Evolutionary conservation across 1,140 invertebrate genomes (phyloP), one percentile per base, ranked within the genome.

Genomic region (Drosophila pruinosa): DNA sequence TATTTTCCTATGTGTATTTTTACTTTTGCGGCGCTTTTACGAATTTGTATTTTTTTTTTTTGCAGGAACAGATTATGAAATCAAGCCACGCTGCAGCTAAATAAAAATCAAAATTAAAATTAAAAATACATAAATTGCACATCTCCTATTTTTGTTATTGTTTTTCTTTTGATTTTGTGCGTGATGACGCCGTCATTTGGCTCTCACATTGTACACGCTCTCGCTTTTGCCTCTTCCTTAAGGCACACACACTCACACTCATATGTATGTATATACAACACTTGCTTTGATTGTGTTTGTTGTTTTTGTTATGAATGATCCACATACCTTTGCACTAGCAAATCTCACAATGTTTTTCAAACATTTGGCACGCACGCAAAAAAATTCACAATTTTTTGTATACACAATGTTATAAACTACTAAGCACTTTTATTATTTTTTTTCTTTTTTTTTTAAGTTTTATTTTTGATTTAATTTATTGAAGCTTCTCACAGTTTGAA

Each of bases 401-500:
- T 36, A 31, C 3, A 21, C 38, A 54, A 24, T 54, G 3, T 34
- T 24, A 21, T 22, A 24, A 52, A 43, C n/a, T n/a, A 43, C 38
- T 21, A 54, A 63, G 53, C 48, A 53, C 24, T 14, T 52, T 52
- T 10, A 6, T 39, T 19, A n/a, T n/a, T 28, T 17, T 45, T 61
- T 52, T 28, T 34, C 3, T 34, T 43, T 8, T 12, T 43, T 14
- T 26, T 24, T 12, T 61, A 3, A n/a, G 31, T 45, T 5, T 21
- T 43, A n/a, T 34, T 53, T 45, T 21, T 36, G 14, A 15, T 17
- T 24, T 19, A 47, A 52, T 75, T 67, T 74, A 31, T 75, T 73
- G 43, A 80, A 75, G 78, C 81, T 75, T 63, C 34, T 21, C 53
- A 61, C 53, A 45, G 4, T 58, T 72, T 64, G 73, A 85, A 80